These are phyloP conservation scores for Aurelia aurita DNA, from an alignment of 30 jellyfish, hydroid and myxozoan genomes.

Conservation along the genomic window DNA sequence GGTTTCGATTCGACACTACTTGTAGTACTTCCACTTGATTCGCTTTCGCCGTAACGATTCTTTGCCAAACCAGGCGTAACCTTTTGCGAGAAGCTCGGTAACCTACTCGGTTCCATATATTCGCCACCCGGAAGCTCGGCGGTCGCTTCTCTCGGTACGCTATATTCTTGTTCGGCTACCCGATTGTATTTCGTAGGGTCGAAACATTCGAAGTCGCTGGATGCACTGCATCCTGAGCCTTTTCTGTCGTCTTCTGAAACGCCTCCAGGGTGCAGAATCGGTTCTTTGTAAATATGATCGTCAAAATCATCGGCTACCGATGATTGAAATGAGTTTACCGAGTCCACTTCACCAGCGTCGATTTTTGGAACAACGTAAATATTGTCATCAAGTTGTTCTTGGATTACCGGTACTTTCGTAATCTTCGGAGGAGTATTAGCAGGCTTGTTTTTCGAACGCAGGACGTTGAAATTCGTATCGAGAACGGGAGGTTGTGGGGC, in stretches of 20 bases:
- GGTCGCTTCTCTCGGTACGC: conserved; percentile 12
- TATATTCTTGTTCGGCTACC: background rate
- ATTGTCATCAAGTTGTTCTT: conserved; percentile 6
- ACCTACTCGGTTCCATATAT: conserved; percentile 49
- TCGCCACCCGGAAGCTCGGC: conserved; percentile 12
- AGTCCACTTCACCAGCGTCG: conserved; percentile 14
- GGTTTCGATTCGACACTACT: conserved; percentile 38
- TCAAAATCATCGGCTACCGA: conserved; percentile 20
- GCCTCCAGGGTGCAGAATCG: conserved; percentile 1
- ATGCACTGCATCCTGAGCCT: background rate
- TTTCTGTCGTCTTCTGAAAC: background rate
- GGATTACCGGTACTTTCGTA: background rate
- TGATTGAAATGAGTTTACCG: conserved; percentile 12
- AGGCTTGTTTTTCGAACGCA: conserved; percentile 20
- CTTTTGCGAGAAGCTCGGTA: background rate
- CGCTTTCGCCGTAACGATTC: conserved; percentile 31
- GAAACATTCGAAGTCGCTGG: too few species aligned
- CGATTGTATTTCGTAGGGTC: background rate
- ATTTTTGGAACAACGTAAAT: conserved; percentile 49
- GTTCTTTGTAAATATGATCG: conserved; percentile 62
- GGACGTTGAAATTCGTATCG: conserved; percentile 27
- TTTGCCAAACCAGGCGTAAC: background rate
- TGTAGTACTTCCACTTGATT: conserved; percentile 21
- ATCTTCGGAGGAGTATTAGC: background rate
- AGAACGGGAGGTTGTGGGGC: conserved; percentile 62